phyloP scores from a whole-genome alignment of 2,113 vertebrate genomes.

The Pelobates fuscus region DNA sequence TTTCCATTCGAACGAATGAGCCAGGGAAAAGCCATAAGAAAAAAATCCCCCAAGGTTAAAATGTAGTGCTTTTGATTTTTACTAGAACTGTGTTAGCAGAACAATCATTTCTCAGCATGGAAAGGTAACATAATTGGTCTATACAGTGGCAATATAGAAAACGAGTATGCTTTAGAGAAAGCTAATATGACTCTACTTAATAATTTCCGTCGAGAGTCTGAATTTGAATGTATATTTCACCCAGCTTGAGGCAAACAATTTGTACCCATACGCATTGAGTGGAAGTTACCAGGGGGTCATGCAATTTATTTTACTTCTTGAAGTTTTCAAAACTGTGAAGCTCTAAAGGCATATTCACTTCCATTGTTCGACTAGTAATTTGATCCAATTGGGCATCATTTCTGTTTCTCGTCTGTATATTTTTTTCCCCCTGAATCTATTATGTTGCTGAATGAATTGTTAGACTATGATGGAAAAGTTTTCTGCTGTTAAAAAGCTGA shows the following conservation, averaged over 20 bases:
- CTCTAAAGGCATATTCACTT: slow-evolving; percentile 61
- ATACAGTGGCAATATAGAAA: slow-evolving; percentile 74
- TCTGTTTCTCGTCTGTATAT: slow-evolving; percentile 50
- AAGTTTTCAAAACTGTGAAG: slow-evolving; percentile 69
- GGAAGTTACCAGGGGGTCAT: slow-evolving; percentile 71
- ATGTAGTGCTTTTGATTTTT: slow-evolving; percentile 77
- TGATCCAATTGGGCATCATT: slow-evolving; percentile 62
- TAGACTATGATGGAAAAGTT: slow-evolving; percentile 54
- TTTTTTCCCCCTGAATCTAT: slow-evolving; percentile 44
- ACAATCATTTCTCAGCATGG: slow-evolving; percentile 79
- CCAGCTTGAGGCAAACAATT: slow-evolving; percentile 82
- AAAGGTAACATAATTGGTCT: slow-evolving; percentile 81
- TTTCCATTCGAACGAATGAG: slow-evolving; percentile 77
- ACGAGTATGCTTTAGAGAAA: slow-evolving; percentile 75
- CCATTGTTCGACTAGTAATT: slow-evolving; percentile 64
- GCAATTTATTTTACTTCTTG: slow-evolving; percentile 73
- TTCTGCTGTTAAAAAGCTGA: slow-evolving; percentile 38
- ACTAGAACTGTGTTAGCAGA: slow-evolving; percentile 75
- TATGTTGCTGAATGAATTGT: slow-evolving; percentile 42
- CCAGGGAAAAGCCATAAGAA: slow-evolving; percentile 72
- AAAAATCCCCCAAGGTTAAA: slow-evolving; percentile 81
- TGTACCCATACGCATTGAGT: slow-evolving; percentile 70
- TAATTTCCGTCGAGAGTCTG: slow-evolving; percentile 78
- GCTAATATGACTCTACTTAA: slow-evolving; percentile 80
- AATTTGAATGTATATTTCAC: slow-evolving; percentile 78